Conservation (phyloP, 2,888 invertebrate genomes). For the Spatulosminthurus flaviceps region DNA sequence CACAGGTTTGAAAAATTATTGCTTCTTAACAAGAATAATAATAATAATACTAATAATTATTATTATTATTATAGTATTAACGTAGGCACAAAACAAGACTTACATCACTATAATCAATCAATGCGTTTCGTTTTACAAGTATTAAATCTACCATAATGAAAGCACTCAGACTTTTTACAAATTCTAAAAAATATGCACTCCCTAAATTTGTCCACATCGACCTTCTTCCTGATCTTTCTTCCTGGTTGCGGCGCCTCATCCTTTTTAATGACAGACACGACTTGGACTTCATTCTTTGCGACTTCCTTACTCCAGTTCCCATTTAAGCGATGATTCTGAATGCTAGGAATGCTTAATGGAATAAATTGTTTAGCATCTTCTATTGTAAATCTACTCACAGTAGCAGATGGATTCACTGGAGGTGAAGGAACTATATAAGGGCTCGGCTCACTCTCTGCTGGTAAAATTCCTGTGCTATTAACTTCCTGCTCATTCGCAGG, state of each 20-base stretch:
- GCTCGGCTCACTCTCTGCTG: constrained; percentile 9
- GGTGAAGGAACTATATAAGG: constrained; percentile 13
- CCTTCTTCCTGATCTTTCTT: constrained; percentile 32
- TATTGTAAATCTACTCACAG: neutral
- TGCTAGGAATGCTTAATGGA: constrained; percentile 14
- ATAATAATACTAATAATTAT: no score
- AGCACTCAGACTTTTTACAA: constrained; percentile 41
- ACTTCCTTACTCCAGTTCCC: constrained; percentile 16
- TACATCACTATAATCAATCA: neutral
- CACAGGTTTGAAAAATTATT: no score
- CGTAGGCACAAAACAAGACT: no score
- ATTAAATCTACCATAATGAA: constrained; percentile 38
- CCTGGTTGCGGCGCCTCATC: neutral
- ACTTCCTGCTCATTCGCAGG: no score
- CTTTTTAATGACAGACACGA: neutral
- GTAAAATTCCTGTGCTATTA: neutral
- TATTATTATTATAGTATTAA: no score
- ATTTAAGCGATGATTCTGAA: constrained; percentile 5
- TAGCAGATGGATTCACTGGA: neutral
- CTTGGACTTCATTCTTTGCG: neutral
- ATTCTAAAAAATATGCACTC: constrained; percentile 41
- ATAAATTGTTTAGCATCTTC: neutral
- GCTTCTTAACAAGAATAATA: no score
- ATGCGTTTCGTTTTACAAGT: constrained; percentile 34
- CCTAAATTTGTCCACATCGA: constrained; percentile 39